Evolutionary conservation across 2,113 vertebrate species (phyloP).

Genomic region (Ceyx cyanopectus): DNA sequence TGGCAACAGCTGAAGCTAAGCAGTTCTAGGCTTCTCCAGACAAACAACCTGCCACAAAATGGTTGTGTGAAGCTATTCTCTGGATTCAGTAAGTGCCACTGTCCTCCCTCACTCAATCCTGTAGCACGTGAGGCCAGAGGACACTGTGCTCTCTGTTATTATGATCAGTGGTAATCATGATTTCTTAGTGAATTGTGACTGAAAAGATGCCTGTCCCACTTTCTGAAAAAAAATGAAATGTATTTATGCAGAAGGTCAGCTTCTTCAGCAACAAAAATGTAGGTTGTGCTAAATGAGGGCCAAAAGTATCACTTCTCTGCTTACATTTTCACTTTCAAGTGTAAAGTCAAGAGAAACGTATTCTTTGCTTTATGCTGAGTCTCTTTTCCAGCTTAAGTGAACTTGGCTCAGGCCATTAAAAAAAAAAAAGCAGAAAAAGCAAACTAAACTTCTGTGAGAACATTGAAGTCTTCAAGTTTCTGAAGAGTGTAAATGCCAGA

Average conservation of each 20-base stretch:
- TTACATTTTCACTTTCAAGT: not conserved
- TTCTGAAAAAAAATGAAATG: not conserved
- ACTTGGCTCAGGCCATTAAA: not conserved
- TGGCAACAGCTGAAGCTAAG: not conserved
- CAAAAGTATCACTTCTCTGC: not conserved
- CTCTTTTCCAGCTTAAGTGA: not conserved
- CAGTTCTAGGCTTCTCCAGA: not conserved
- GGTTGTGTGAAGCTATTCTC: not conserved
- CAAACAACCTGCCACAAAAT: not conserved
- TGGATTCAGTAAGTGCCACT: not conserved
- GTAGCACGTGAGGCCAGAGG: not conserved
- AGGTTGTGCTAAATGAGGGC: not conserved
- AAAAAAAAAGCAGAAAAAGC: not conserved
- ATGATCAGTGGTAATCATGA: not conserved
- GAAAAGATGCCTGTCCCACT: not conserved
- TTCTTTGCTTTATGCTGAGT: not conserved
- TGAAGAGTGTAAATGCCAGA: not conserved
- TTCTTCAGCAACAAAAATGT: not conserved
- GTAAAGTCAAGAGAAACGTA: not conserved
- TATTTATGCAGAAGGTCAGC: not conserved
- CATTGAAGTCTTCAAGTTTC: not conserved
- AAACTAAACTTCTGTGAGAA: not conserved
- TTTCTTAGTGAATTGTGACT: not conserved
- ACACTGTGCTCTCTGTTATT: not conserved
- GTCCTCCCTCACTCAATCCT: not conserved